phyloP scores from a whole-genome alignment of 2,888 invertebrate species.

The Euphydryas editha region DNA sequence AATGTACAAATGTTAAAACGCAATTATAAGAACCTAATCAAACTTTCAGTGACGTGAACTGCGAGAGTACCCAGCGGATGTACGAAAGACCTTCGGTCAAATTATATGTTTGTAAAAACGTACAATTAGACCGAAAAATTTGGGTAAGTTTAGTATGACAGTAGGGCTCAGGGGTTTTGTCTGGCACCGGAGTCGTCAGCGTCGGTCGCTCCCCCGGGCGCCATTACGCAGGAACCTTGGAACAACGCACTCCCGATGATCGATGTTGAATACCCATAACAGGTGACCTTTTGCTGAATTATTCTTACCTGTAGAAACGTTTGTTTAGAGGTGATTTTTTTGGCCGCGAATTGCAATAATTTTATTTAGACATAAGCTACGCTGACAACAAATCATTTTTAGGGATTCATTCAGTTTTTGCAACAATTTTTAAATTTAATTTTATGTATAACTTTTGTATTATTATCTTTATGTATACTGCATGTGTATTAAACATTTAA shows the following conservation, averaged over 20 bases:
- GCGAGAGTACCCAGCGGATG: slow-evolving; percentile 51
- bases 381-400: slow-evolving; percentile 41
- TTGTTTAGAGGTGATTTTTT: slow-evolving; percentile 81
- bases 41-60: slow-evolving; percentile 65
- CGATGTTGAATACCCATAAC: slow-evolving; percentile 81
- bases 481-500: not conserved
- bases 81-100: slow-evolving; percentile 54
- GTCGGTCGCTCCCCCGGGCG: slow-evolving; percentile 70
- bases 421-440: not conserved
- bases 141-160: slow-evolving; percentile 70
- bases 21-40: slow-evolving; percentile 63
- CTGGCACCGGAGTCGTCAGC: slow-evolving; percentile 62
- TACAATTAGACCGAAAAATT: too few relatives aligned
- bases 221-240: slow-evolving; percentile 77
- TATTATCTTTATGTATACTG: not conserved
- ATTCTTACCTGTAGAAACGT: slow-evolving; percentile 80
- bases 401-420: not conserved
- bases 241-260: slow-evolving; percentile 80
- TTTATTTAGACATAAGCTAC: slow-evolving; percentile 57
- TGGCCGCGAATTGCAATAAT: slow-evolving; percentile 69
- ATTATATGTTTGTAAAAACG: slow-evolving; percentile 61
- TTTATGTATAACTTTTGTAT: not conserved
- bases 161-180: slow-evolving; percentile 68
- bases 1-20: slow-evolving; percentile 59
- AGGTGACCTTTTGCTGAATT: slow-evolving; percentile 82